A percentile compares a stretch with the other conserved stretches of the same genome.
These are phyloP conservation scores for Pyralis farinalis DNA, from an alignment of 2,888 invertebrate species.

Conservation along the genomic window DNA sequence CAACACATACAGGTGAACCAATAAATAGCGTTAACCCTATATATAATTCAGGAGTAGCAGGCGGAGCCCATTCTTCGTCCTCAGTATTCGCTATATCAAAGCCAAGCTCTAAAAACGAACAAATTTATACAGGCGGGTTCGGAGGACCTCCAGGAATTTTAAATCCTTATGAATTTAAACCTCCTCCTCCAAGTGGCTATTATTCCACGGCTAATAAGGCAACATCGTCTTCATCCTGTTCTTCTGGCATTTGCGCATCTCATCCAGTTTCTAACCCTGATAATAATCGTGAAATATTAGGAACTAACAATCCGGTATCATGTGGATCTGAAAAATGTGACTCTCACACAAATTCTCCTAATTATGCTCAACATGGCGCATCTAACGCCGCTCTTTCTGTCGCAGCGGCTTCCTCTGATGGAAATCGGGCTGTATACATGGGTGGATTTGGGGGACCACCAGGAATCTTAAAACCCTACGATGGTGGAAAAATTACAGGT, in stretches of 20 bases:
- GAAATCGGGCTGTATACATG: slow-evolving; percentile 48
- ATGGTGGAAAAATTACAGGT: slow-evolving; percentile 39
- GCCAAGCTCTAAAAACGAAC: slow-evolving; percentile 16
- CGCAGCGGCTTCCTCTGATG: slow-evolving; percentile 35
- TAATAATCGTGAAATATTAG: neutral
- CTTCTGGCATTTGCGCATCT: slow-evolving; percentile 16
- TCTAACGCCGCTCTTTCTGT: slow-evolving; percentile 16
- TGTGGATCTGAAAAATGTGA: slow-evolving; percentile 31
- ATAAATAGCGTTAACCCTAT: neutral
- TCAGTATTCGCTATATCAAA: slow-evolving; percentile 8
- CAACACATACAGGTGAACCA: neutral
- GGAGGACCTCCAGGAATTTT: slow-evolving; percentile 36
- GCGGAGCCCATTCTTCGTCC: slow-evolving; percentile 5
- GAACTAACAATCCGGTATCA: slow-evolving; percentile 10
- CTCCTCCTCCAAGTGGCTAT: slow-evolving; percentile 6
- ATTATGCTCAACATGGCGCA: slow-evolving; percentile 10
- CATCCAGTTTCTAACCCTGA: neutral
- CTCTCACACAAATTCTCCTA: slow-evolving; percentile 15
- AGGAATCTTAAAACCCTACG: slow-evolving; percentile 59
- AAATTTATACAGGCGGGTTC: slow-evolving; percentile 34
- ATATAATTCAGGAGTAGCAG: slow-evolving; percentile 9
- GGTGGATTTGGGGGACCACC: slow-evolving; percentile 72
- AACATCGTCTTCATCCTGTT: slow-evolving; percentile 5
- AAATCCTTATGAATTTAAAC: slow-evolving; percentile 21
- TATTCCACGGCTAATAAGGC: slow-evolving; percentile 2